Percentiles rank a stretch among this genome's conserved stretches.
These are phyloP conservation scores for Thamnophis sirtalis DNA, from an alignment of 2,113 vertebrate genomes.

Conservation along the genomic window DNA sequence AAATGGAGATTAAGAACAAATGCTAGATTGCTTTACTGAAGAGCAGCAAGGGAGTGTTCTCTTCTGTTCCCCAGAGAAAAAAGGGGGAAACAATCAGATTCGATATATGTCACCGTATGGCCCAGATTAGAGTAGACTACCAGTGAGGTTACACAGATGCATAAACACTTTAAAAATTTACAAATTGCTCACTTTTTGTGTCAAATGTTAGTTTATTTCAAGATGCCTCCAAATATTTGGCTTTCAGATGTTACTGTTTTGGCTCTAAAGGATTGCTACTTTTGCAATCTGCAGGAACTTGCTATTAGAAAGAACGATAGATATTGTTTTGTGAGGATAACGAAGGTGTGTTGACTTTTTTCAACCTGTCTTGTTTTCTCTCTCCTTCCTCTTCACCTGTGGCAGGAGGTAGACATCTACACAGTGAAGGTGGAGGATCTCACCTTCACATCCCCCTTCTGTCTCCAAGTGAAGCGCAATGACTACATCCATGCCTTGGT, in stretches of 20 bases:
- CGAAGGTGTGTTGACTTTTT: not conserved
- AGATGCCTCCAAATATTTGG: not conserved
- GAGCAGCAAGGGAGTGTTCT: not conserved
- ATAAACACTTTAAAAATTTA: not conserved
- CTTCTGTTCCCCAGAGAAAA: not conserved
- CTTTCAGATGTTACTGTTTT: not conserved
- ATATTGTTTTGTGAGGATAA: not conserved
- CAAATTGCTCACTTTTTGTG: not conserved
- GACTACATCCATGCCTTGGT: constrained; percentile 91
- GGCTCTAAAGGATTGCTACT: not conserved
- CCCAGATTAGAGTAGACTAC: not conserved
- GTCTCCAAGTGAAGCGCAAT: constrained; percentile 89
- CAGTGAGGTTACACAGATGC: too few relatives aligned
- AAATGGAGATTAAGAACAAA: not conserved
- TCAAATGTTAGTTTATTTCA: not conserved
- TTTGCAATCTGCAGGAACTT: not conserved
- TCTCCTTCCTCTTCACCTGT: not conserved
- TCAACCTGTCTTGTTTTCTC: not conserved
- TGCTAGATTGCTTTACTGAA: not conserved
- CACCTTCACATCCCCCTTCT: constrained; percentile 90
- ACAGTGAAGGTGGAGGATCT: constrained; percentile 90
- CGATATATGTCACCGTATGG: too few relatives aligned
- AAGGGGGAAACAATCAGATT: not conserved
- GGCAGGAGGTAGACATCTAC: constrained; percentile 92
- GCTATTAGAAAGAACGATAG: not conserved